Base-by-base conservation (phyloP, 2,113 vertebrate genomes). In the Microcebus jonahi region DNA sequence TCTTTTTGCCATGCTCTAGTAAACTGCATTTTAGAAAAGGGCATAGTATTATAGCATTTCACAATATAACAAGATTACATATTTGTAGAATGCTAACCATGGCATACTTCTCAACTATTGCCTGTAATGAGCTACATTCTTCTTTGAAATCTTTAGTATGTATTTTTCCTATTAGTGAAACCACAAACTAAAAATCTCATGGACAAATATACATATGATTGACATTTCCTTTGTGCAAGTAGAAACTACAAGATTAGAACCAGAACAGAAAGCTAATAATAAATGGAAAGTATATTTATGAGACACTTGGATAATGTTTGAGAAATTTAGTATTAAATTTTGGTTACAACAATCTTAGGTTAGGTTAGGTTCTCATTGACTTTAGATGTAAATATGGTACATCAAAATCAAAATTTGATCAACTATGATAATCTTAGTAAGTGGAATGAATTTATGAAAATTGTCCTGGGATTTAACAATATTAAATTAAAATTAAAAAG, bases 21-120 rank as follows among this genome's bases (percentile, higher is more conserved):
- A 98, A 98, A 97, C 97, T 97, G 98, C 97, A 94, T 98, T 98
- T 98, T 97, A 96, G 95, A 97, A 98, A 98, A 98, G 97, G 88
- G 97, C 95, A 97, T 88, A 96, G 73, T 96, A 95, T 97, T 97
- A 97, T 97, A 97, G 73, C 89, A 97, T 98, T 97, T 96, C 96
- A 95, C 95, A 98, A 94, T 97, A 77, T 97, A 98, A 98, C 94
- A 97, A 98, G 97, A 98, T 98, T 98, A 96, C 96, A 77, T 97
- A 97, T 98, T 95, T 97, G 95, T 98, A 91, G 95, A 98, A 97
- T 96, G 97, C 97, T 98, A 98, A 97, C 95, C 91, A 89, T 92
- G 95, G 92, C 94, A 88, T 97, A 82, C 94, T 91, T 97, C 63
- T 93, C 95, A 97, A 63, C 65, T 90, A 84, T 91, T 92, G 81